Evolutionary conservation across 2,888 invertebrate species (phyloP).

Genomic region (Tenthredo notha): DNA sequence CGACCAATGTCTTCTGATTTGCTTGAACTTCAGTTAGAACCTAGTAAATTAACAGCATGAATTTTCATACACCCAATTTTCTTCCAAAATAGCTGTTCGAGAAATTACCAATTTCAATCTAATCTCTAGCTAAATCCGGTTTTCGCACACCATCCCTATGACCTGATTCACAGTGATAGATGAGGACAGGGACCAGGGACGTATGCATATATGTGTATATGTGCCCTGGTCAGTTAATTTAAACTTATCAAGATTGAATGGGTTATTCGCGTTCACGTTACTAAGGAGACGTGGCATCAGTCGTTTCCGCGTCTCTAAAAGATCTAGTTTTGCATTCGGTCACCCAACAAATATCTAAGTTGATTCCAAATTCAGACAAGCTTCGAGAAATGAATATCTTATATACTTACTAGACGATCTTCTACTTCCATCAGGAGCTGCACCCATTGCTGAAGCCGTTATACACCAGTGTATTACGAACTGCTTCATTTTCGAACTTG

Average conservation of each 20-base stretch:
- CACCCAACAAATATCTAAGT: background rate
- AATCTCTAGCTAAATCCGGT: slow-evolving; percentile 24
- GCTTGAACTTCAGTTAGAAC: background rate
- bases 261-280: background rate
- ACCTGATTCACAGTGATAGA: background rate
- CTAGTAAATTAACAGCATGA: background rate
- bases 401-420: background rate
- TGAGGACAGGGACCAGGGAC: background rate
- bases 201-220: background rate
- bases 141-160: slow-evolving; percentile 9
- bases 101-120: slow-evolving; percentile 23
- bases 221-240: slow-evolving; percentile 16
- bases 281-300: background rate
- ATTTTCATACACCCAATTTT: background rate
- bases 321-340: background rate
- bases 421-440: background rate
- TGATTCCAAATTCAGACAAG: background rate
- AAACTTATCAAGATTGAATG: slow-evolving; percentile 20
- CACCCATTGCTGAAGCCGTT: background rate
- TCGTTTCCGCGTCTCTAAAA: background rate
- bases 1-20: slow-evolving; percentile 27
- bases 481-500: background rate
- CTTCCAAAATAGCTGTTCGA: background rate
- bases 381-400: background rate
- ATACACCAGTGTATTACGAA: background rate